A percentile compares a stretch with the other conserved stretches of the same genome.
phyloP scores from a whole-genome alignment of 2,797 vertebrate genomes.

The Microctenopoma lineatum region DNA sequence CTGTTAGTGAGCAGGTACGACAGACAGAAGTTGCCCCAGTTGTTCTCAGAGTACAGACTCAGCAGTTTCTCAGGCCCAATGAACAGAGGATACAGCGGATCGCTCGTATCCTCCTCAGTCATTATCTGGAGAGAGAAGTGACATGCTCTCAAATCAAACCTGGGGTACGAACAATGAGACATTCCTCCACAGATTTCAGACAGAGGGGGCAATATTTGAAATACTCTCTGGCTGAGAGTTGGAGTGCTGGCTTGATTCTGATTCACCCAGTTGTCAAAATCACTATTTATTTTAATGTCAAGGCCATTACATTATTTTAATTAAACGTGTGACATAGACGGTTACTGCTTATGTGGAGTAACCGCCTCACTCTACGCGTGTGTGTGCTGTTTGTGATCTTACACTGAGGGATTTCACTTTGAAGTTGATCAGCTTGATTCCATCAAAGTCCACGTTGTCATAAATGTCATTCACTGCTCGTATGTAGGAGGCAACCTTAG shows the following conservation, averaged over 20 bases:
- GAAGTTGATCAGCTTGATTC: constrained; percentile 85
- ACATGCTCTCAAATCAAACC: not conserved
- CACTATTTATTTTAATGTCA: not conserved
- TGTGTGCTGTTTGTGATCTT: constrained; percentile 55
- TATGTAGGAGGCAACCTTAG: constrained; percentile 83
- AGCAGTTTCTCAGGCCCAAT: constrained; percentile 86
- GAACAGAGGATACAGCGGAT: constrained; percentile 71
- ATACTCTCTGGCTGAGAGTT: not conserved
- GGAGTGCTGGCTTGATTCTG: too few relatives aligned
- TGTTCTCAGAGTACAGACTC: constrained; percentile 81
- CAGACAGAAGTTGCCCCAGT: constrained; percentile 87
- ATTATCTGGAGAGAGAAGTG: constrained; percentile 72
- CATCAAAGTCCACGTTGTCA: constrained; percentile 82
- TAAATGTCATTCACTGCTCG: constrained; percentile 84
- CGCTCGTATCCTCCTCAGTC: constrained; percentile 65
- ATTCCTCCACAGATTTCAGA: not conserved
- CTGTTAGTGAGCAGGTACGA: constrained; percentile 88
- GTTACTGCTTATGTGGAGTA: constrained; percentile 4
- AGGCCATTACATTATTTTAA: too few relatives aligned
- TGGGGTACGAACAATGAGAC: too few relatives aligned
- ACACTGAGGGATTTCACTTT: constrained; percentile 86
- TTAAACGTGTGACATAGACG: not conserved
- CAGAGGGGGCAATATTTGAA: not conserved
- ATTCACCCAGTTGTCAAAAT: not conserved
- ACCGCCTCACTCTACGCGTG: not conserved